Evolutionary conservation across 2,113 vertebrate species (phyloP).

Genomic region (Heptranchias perlo): DNA sequence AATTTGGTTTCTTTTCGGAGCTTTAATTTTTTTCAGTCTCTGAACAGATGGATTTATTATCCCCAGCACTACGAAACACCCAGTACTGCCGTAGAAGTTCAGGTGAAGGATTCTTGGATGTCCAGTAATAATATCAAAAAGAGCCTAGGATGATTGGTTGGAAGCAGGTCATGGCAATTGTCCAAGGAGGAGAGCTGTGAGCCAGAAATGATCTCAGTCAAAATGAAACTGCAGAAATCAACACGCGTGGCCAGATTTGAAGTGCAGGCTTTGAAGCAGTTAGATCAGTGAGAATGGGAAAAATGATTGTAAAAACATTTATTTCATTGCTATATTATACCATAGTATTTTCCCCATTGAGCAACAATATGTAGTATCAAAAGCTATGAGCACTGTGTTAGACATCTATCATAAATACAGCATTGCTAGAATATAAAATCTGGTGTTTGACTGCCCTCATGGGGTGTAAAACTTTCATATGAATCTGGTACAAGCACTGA

Average conservation of each 20-base stretch:
- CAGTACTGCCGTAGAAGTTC: neutral
- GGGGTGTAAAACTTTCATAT: slow-evolving; percentile 1
- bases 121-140: neutral
- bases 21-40: neutral
- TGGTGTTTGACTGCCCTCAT: slow-evolving; percentile 25
- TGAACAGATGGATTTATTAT: slow-evolving; percentile 6
- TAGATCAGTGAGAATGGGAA: neutral
- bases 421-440: slow-evolving; percentile 2
- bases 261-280: slow-evolving; percentile 2
- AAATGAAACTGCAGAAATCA: slow-evolving; percentile 18
- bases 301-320: slow-evolving; percentile 28
- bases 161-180: neutral
- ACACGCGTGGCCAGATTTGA: neutral
- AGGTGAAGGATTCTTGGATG: slow-evolving; percentile 4
- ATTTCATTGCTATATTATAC: slow-evolving; percentile 21
- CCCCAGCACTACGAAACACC: neutral
- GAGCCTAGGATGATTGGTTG: neutral
- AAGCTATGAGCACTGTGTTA: neutral
- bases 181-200: neutral
- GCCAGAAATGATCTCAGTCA: slow-evolving; percentile 28
- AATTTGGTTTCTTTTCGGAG: neutral
- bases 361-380: neutral
- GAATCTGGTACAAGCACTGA: slow-evolving; percentile 12
- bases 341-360: neutral
- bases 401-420: neutral